phyloP scores from a whole-genome alignment of 2,113 vertebrate genomes.

The Zapornia atra region DNA sequence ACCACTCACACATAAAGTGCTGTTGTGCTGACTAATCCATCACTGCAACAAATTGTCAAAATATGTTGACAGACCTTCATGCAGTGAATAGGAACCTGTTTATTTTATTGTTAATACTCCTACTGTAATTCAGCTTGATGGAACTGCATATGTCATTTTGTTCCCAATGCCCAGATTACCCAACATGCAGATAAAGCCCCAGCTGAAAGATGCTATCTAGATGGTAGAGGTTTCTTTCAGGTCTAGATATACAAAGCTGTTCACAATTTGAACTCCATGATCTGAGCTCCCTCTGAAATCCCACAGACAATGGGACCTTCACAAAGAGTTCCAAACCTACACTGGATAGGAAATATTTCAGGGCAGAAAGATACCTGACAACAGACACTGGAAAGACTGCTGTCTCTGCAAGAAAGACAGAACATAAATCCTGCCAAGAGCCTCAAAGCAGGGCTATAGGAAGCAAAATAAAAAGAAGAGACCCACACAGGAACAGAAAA shows the following conservation, averaged over 20 bases:
- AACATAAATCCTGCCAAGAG: neutral
- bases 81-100: neutral
- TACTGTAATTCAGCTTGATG: neutral
- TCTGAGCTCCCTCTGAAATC: neutral
- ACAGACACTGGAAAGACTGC: neutral
- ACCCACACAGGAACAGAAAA: neutral
- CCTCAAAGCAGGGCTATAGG: neutral
- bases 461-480: neutral
- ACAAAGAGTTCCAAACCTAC: neutral
- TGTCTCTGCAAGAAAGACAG: neutral
- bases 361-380: neutral
- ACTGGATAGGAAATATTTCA: neutral
- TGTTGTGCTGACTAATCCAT: neutral
- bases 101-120: conserved; percentile 9
- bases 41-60: conserved; percentile 4
- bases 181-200: neutral
- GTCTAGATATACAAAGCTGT: neutral
- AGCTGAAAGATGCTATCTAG: neutral
- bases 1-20: neutral
- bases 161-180: neutral
- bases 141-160: neutral
- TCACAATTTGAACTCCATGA: neutral
- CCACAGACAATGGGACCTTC: neutral
- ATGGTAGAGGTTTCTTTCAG: neutral
- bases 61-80: neutral